Percentiles rank a stretch among this genome's conserved stretches.
Conservation (phyloP, 2,888 invertebrate genomes). For the Heteropelma amictum region DNA sequence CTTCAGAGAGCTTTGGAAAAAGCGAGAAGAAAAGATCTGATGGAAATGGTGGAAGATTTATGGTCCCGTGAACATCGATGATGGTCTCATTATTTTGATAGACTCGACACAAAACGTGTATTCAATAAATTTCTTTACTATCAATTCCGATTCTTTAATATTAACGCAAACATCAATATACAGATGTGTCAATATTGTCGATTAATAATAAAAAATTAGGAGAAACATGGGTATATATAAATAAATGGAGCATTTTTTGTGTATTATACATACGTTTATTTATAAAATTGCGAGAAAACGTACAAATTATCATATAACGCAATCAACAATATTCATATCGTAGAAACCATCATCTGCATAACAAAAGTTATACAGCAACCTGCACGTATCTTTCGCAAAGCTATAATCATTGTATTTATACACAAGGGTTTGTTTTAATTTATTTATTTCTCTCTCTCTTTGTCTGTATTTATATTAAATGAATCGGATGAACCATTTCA, state of each 20-base stretch:
- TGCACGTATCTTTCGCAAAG: conserved; percentile 62
- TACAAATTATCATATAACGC: conserved; percentile 54
- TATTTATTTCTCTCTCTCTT: conserved; percentile 49
- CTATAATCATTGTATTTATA: conserved; percentile 57
- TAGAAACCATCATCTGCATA: conserved; percentile 43
- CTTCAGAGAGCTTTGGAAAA: conserved; percentile 68
- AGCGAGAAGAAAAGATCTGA: conserved; percentile 70
- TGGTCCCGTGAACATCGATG: conserved; percentile 9
- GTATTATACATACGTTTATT: conserved; percentile 55
- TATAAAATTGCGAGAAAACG: conserved; percentile 59
- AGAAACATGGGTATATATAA: neutral
- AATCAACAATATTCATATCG: conserved; percentile 26
- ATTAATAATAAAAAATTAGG: too few species aligned
- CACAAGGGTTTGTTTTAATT: conserved; percentile 53
- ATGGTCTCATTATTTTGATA: too few species aligned
- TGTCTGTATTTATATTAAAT: conserved; percentile 17
- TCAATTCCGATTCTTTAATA: too few species aligned
- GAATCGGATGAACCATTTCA: neutral
- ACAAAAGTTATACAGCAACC: conserved; percentile 67
- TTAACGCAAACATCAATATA: too few species aligned
- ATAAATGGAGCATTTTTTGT: neutral
- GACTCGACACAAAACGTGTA: too few species aligned
- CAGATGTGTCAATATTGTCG: neutral
- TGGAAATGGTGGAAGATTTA: conserved; percentile 64
- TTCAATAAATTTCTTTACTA: neutral